These are phyloP conservation scores for Morone chrysops DNA, from an alignment of 2,113 vertebrate species.

Conservation along the genomic window DNA sequence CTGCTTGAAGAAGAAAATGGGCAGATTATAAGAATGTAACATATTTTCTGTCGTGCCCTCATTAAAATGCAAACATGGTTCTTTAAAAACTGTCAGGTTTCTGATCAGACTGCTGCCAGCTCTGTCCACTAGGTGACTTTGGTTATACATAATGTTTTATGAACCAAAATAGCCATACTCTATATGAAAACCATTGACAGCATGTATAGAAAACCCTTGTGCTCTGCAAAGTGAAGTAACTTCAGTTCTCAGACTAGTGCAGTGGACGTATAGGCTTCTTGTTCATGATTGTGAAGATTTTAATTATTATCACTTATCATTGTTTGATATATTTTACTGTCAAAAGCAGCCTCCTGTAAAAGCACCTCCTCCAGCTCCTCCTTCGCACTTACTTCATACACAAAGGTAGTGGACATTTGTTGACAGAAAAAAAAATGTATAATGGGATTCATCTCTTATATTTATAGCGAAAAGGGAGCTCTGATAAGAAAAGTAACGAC, in stretches of 20 bases:
- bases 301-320: too few relatives aligned
- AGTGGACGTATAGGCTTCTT: not conserved
- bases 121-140: not conserved
- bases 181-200: not conserved
- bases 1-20: too few relatives aligned
- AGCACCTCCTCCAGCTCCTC: not conserved
- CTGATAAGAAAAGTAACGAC: not conserved
- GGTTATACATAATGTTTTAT: not conserved
- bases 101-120: not conserved
- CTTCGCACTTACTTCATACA: not conserved
- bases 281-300: too few relatives aligned
- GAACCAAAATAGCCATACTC: not conserved
- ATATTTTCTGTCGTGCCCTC: not conserved
- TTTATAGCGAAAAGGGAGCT: not conserved
- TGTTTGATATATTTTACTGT: not conserved
- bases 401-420: not conserved
- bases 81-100: too few relatives aligned
- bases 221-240: not conserved
- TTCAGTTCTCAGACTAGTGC: not conserved
- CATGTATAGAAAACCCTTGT: too few relatives aligned
- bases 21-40: not conserved
- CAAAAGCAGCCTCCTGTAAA: not conserved
- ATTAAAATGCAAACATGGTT: not conserved
- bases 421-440: too few relatives aligned
- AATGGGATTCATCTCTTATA: not conserved